phyloP scores from a whole-genome alignment of 2,888 invertebrate species.

The Palloptera scutellata region DNA sequence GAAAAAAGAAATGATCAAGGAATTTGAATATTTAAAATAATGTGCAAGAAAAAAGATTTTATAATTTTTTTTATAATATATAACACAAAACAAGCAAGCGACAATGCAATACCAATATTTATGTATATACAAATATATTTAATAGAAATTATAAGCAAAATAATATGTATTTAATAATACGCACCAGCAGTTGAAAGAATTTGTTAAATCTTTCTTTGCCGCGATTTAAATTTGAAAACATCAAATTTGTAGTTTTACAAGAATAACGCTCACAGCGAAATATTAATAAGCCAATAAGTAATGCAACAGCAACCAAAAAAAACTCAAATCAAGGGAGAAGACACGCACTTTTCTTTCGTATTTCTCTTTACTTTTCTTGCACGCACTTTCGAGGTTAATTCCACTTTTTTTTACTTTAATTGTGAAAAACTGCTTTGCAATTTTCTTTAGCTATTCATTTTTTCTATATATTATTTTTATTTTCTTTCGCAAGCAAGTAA shows the following conservation, averaged over 20 bases:
- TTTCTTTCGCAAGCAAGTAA: conserved; percentile 11
- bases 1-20: conserved; percentile 9
- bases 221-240: conserved; percentile 61
- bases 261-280: conserved; percentile 29
- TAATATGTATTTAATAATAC: conserved; percentile 40
- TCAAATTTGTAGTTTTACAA: conserved; percentile 40
- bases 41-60: conserved; percentile 33
- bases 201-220: conserved; percentile 61
- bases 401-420: conserved; percentile 13
- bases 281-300: conserved; percentile 27
- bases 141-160: no score
- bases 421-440: conserved; percentile 6
- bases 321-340: neutral
- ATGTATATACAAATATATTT: conserved; percentile 8
- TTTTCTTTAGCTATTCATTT: conserved; percentile 27
- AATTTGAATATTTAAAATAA: conserved; percentile 25
- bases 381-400: conserved; percentile 12
- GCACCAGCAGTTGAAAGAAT: conserved; percentile 62
- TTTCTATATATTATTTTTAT: conserved; percentile 29
- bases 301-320: conserved; percentile 25
- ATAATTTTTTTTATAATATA: conserved; percentile 13
- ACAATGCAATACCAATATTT: conserved; percentile 26
- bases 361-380: neutral
- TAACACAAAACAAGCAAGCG: conserved; percentile 9
- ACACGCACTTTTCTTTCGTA: conserved; percentile 5